Evolutionary conservation across 2,797 vertebrate genomes (phyloP), one percentile per base, ranked within the genome.

Genomic region (Limnodromus scolopaceus): DNA sequence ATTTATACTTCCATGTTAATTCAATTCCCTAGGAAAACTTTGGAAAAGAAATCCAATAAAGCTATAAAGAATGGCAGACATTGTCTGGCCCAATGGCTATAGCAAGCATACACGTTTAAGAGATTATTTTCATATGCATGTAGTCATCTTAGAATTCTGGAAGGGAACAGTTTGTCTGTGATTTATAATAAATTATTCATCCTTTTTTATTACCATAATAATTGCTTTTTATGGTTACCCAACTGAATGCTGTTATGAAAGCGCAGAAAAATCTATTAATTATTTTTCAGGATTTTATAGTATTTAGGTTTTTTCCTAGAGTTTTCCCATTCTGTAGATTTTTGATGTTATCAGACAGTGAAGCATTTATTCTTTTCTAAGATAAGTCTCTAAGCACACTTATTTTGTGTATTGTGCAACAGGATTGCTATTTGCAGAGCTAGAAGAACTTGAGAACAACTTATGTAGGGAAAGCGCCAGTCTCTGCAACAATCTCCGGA

Each of bases 181-280:
- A 88, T 57, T 82, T 68, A 54, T 32, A 79, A 97, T 93, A 87
- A 93, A 88, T 94, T 93, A 96, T 89, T 61, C 83, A 93, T 93
- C 68, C 53, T 89, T 84, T 75, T 86, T 89, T 91, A 90, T 95
- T 91, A 93, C 84, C 82, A 83, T 84, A 68, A 86, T 93, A 79
- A 94, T 92, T n/a, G 2, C 24, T 81, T 79, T 77, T 91, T 77
- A 38, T 53, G 87, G 77, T 89, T 93, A 68, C 84, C 89, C 91
- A 13, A 96, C 91, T 72, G 72, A 94, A 89, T 41, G 92, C 69
- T 90, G 13, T 93, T 95, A 74, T 60, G 85, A 97, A 95, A 97
- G 85, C 75, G 65, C 77, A 85, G 89, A 95, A 96, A 93, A 91
- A 93, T 89, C 93, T 84, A 80, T 80, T 89, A 89, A 94, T 93